phyloP scores from a whole-genome alignment of 64 coral and sea anemone species.

The Stichodactyla helianthus region DNA sequence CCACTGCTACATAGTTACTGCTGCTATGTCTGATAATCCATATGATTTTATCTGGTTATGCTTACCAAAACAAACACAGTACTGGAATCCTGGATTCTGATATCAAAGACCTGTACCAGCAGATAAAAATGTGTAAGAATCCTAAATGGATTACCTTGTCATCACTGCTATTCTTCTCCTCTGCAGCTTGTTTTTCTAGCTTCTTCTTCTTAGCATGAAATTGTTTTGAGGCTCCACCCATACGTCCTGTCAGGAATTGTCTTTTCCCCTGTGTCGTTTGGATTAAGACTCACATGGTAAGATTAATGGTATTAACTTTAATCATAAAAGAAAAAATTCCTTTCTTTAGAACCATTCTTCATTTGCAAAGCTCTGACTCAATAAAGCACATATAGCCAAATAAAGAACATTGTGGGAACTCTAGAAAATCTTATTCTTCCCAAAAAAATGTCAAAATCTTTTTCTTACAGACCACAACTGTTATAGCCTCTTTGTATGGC shows the following conservation, averaged over 20 bases:
- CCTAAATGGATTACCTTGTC: not conserved
- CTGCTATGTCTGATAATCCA: too few relatives aligned
- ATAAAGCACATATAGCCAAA: not conserved
- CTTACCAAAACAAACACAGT: too few relatives aligned
- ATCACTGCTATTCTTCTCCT: slow-evolving; percentile 7
- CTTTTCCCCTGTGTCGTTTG: slow-evolving; percentile 30
- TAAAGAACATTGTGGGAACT: not conserved
- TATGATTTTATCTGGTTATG: too few relatives aligned
- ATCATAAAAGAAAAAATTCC: not conserved
- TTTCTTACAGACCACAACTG: too few relatives aligned
- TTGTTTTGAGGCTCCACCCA: slow-evolving; percentile 27
- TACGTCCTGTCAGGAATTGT: slow-evolving; percentile 2
- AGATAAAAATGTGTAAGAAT: too few relatives aligned
- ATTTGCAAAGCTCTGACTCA: not conserved
- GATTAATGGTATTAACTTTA: not conserved
- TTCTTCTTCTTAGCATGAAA: slow-evolving; percentile 25
- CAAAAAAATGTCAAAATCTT: not conserved
- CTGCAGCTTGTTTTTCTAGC: slow-evolving; percentile 24
- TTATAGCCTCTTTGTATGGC: too few relatives aligned
- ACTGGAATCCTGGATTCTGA: too few relatives aligned
- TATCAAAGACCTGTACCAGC: too few relatives aligned
- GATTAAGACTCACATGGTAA: slow-evolving; percentile 22
- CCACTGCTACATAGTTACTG: too few relatives aligned
- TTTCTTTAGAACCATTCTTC: not conserved
- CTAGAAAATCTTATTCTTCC: not conserved